Base-by-base conservation (phyloP, 1,140 invertebrate species). In the Scaptomyza montana region DNA sequence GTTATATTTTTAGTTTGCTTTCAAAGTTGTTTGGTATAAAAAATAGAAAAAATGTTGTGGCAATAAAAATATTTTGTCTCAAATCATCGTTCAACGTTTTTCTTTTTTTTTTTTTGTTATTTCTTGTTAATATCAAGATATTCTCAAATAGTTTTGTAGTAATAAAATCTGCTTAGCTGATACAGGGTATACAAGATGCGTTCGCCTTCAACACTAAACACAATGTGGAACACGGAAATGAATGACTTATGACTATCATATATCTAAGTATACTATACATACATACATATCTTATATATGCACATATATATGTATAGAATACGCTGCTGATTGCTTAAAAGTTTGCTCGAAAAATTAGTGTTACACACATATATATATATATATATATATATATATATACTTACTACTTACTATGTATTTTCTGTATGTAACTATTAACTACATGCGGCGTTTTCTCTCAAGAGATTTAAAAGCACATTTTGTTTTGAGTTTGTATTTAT, bases 1-100 rank as follows among this genome's bases (percentile, higher is more conserved):
- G 25, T 49, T 43, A 33, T 60, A 60, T 80, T 78, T 71, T 78
- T 68, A 73, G 55, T 70, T 72, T 74, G 67, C 65, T 43, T 74
- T 86, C 64, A 81, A 87, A 86, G 84, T 89, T 89, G 62, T 87
- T 87, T 82, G 87, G 87, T 90, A 90, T 90, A 90, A 90, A 90
- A 90, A 90, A 90, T 90, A 90, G 86, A 90, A 90, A 89, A 90
- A 80, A 90, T 90, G 90, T 86, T 53, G 78, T 89, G 73, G 77
- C 84, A 87, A 87, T 87, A 82, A 82, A 86, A 85, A 85, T 68
- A 51, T 60, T 76, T 85, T 74, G 68, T 68, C 75, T 60, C 66
- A 74, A 70, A 74, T 74, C 45, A 70, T 62, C 46, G 21, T 25
- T 43, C 46, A 45, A 36, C 30, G 28, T 59, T 59, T 46, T 5